A percentile compares a stretch with the other conserved stretches of the same genome.
These are phyloP conservation scores for Heterohyrax brucei DNA, from an alignment of 2,797 vertebrate species.

Conservation along the genomic window DNA sequence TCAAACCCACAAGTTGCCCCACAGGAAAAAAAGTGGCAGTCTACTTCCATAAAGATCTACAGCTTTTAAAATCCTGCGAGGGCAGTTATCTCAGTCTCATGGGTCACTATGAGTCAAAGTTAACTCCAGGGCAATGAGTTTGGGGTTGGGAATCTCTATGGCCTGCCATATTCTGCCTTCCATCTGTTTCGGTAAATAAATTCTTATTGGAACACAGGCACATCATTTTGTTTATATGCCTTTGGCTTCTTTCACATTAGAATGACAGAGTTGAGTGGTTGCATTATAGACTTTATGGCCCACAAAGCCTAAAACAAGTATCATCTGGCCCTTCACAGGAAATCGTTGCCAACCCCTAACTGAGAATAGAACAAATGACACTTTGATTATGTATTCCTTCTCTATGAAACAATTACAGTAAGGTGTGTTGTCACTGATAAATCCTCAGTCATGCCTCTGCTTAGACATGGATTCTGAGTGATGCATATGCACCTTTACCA, in stretches of 20 bases:
- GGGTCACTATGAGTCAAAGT: no score
- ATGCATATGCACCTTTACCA: not conserved
- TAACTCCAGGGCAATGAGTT: no score
- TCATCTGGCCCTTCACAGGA: not conserved
- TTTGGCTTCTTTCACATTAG: not conserved
- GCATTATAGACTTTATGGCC: not conserved
- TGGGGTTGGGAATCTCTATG: not conserved
- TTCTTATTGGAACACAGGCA: not conserved
- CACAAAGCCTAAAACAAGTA: conserved; percentile 17
- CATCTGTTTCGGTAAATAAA: not conserved
- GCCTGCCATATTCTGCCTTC: not conserved
- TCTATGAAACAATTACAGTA: not conserved
- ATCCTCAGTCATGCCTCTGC: not conserved
- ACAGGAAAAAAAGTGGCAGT: no score
- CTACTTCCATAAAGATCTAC: no score
- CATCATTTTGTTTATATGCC: not conserved
- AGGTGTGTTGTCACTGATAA: not conserved
- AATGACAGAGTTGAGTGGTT: not conserved
- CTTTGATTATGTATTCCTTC: not conserved
- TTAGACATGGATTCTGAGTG: conserved; percentile 17
- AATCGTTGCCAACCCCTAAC: not conserved
- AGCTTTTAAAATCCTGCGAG: no score
- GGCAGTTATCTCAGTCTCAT: no score
- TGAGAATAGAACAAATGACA: not conserved
- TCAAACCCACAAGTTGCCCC: no score